Percentiles rank a stretch among this genome's conserved stretches.
Evolutionary conservation across 1,140 invertebrate genomes (phyloP).

Genomic region (Drosophila trapezifrons): DNA sequence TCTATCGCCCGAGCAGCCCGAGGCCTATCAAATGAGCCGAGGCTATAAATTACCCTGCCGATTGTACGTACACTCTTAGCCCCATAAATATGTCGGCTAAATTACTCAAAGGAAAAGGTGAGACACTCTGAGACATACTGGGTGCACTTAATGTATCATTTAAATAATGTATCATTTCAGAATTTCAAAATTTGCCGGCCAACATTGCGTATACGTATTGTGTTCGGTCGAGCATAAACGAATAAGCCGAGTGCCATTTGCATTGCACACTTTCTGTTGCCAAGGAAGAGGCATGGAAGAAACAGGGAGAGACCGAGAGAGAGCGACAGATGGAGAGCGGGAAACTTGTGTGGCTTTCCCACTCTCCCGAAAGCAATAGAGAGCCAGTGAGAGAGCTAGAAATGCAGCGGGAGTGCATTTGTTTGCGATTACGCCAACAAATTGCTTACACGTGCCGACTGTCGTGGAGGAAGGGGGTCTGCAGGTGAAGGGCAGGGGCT

Average conservation of each 20-base stretch:
- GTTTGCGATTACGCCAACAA: conserved; percentile 74
- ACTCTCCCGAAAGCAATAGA: conserved; percentile 5
- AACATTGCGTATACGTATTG: conserved; percentile 61
- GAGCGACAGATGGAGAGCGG: conserved; percentile 2
- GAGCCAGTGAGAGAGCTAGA: conserved; percentile 25
- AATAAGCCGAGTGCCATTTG: conserved; percentile 41
- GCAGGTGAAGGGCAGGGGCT: conserved; percentile 3
- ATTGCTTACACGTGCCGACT: conserved; percentile 77
- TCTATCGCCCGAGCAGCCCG: conserved; percentile 16
- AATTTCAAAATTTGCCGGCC: conserved; percentile 18
- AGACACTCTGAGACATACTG: conserved; percentile 28
- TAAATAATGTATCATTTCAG: background rate
- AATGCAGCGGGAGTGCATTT: conserved; percentile 53
- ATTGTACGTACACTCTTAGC: conserved; percentile 17
- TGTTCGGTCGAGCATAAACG: conserved; percentile 50
- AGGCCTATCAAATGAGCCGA: conserved; percentile 44
- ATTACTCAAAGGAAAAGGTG: conserved; percentile 18
- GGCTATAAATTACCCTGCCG: conserved; percentile 57
- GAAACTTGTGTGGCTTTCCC: conserved; percentile 17
- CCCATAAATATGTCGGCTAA: conserved; percentile 31
- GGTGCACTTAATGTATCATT: conserved; percentile 34
- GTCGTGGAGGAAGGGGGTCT: conserved; percentile 20
- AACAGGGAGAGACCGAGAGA: conserved; percentile 9
- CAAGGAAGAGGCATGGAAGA: conserved; percentile 27
- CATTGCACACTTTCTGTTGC: conserved; percentile 65